A percentile compares a stretch with the other conserved stretches of the same genome.
Conservation (phyloP, 2,113 vertebrate genomes). For the Pteruthius melanotis region DNA sequence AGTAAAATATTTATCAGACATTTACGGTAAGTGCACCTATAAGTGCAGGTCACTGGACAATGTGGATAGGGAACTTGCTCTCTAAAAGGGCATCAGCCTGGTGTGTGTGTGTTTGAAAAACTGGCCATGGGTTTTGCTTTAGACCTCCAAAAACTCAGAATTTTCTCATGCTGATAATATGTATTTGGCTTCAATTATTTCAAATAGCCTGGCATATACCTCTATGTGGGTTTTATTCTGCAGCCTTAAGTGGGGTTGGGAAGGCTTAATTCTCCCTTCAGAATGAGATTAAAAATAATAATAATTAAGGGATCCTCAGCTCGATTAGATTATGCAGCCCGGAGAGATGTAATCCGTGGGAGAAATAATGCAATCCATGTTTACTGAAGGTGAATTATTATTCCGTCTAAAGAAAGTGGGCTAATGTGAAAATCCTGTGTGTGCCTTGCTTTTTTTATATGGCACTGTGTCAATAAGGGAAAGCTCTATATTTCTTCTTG, state of each 20-base stretch:
- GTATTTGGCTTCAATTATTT: not conserved
- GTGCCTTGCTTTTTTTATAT: slow-evolving; percentile 68
- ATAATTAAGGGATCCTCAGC: not conserved
- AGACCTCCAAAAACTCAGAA: not conserved
- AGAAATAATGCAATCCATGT: not conserved
- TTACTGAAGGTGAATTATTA: slow-evolving; percentile 54
- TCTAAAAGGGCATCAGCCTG: not conserved
- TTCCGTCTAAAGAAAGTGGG: slow-evolving; percentile 35
- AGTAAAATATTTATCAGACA: slow-evolving; percentile 67
- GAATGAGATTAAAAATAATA: slow-evolving; percentile 25
- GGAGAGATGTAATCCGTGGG: not conserved
- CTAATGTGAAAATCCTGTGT: slow-evolving; percentile 56
- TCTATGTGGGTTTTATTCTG: not conserved
- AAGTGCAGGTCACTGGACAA: slow-evolving; percentile 1
- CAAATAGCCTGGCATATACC: not conserved
- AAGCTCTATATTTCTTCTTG: slow-evolving; percentile 71
- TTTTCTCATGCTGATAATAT: not conserved
- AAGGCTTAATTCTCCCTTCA: not conserved
- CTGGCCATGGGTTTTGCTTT: not conserved
- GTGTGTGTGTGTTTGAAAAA: not conserved
- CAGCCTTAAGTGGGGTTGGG: not conserved
- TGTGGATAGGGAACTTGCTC: not conserved
- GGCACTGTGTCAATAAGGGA: slow-evolving; percentile 66
- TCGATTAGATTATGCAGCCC: not conserved
- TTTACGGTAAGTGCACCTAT: slow-evolving; percentile 1